Evolutionary conservation across 2,113 vertebrate species (phyloP), one percentile per base, ranked within the genome.

Genomic region (Sorex araneus): DNA sequence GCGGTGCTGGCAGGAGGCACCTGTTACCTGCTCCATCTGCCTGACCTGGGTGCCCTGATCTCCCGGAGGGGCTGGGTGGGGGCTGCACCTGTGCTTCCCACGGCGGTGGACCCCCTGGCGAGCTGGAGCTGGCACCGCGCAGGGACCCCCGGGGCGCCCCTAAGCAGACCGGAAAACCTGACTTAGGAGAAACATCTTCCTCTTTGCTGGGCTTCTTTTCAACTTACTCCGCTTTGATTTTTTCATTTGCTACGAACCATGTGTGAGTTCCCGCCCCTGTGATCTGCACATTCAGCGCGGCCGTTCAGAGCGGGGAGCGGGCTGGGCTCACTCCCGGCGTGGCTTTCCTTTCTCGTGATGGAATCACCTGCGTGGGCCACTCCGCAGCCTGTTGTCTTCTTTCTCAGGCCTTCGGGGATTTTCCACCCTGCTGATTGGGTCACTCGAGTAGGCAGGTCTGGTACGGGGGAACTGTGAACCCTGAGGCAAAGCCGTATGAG

Each of bases 201-300:
- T 82, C 67, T 95, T 89, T 89, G 76, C 84, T 11, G 3, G 40
- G 34, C 84, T 73, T 93, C 84, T 84, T 94, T 95, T 94, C 57
- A 96, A 90, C 95, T 92, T 75, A 32, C 9, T 96, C 94, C 66
- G 40, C 91, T 94, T 94, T 97, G 95, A 92, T 96, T 92, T 95
- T 81, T 43, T 47, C 4, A 67, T 88, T 94, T 95, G 87, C 84
- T 71, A 34, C 92, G 70, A 87, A 95, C 40, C 9, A 0, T 45
- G 64, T 87, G 10, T 18, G 28, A 78, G 63, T 57, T 81, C 89
- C 92, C 90, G 89, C 63, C 63, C 91, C 89, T 97, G 95, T 94
- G 96, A 94, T 95, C 95, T 82, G 54, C 87, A 40, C 87, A 71
- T 94, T 77, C 75, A 86, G 87, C 40, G 34, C 3, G 0, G 47